Evolutionary conservation across 1,140 invertebrate species (phyloP).

Genomic region (Heliothis virescens): DNA sequence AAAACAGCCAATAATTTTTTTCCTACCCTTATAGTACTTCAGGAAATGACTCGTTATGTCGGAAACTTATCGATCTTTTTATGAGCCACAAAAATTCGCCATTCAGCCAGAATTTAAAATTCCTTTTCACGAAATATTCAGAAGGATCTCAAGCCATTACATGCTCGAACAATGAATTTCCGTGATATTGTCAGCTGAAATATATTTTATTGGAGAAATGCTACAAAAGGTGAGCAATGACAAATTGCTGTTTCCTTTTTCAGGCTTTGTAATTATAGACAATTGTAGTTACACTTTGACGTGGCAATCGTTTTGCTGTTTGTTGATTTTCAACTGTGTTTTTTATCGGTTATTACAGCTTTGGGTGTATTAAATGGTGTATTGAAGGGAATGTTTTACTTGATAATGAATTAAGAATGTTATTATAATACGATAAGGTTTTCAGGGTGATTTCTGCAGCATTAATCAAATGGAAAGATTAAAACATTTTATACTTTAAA

Average conservation of each 20-base stretch:
- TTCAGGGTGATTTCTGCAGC: no score
- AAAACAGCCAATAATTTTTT: no score
- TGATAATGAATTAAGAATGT: no score
- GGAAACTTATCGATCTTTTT: neutral
- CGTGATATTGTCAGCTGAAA: constrained; percentile 1
- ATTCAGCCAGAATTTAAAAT: neutral
- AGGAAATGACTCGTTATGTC: neutral
- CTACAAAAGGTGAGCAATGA: neutral
- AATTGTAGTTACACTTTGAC: neutral
- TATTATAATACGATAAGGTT: no score
- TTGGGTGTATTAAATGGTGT: no score
- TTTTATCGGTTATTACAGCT: no score
- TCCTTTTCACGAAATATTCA: neutral
- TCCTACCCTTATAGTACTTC: no score
- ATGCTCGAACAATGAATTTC: constrained; percentile 10
- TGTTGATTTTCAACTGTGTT: no score
- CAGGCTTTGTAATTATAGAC: neutral
- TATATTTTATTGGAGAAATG: neutral
- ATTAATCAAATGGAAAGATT: no score
- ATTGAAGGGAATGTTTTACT: no score
- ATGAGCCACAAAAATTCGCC: neutral
- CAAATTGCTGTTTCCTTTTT: constrained; percentile 3
- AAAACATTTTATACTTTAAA: no score
- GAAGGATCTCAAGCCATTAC: neutral
- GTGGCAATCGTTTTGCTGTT: neutral